These are phyloP conservation scores for Drosophila arawakana DNA, from an alignment of 1,140 invertebrate genomes.

Conservation along the genomic window DNA sequence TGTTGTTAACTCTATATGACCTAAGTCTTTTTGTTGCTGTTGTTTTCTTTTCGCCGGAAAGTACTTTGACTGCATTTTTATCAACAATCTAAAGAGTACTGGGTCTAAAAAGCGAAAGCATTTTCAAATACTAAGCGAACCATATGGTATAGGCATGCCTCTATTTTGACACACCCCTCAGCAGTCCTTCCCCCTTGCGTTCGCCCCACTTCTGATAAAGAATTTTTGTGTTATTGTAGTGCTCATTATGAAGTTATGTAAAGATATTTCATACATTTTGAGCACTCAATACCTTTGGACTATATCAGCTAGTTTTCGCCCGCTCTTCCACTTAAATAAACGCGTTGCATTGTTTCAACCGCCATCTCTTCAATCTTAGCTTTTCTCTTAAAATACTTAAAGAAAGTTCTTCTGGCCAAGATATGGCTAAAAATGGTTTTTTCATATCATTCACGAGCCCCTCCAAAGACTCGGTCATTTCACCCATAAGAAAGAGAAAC, in stretches of 20 bases:
- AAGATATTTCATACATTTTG: slow-evolving; percentile 45
- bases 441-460: slow-evolving; percentile 59
- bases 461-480: not conserved
- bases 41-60: too few relatives aligned
- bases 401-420: slow-evolving; percentile 68
- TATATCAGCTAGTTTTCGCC: slow-evolving; percentile 16
- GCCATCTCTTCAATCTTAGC: slow-evolving; percentile 36
- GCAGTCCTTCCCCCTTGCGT: not conserved
- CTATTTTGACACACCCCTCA: not conserved
- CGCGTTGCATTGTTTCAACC: slow-evolving; percentile 64
- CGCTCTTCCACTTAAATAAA: slow-evolving; percentile 57
- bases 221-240: slow-evolving; percentile 56
- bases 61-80: too few relatives aligned
- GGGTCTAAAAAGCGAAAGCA: slow-evolving; percentile 44
- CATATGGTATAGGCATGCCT: slow-evolving; percentile 46
- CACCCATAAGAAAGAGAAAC: slow-evolving; percentile 42
- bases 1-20: too few relatives aligned
- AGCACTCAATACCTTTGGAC: slow-evolving; percentile 49
- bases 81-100: too few relatives aligned
- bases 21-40: too few relatives aligned
- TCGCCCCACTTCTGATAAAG: not conserved
- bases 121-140: slow-evolving; percentile 63
- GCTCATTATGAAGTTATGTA: slow-evolving; percentile 75
- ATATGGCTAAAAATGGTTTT: slow-evolving; percentile 53
- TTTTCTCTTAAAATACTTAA: slow-evolving; percentile 66